phyloP scores from a whole-genome alignment of 1,140 invertebrate species.

The Pogonognathellus flavescens region DNA sequence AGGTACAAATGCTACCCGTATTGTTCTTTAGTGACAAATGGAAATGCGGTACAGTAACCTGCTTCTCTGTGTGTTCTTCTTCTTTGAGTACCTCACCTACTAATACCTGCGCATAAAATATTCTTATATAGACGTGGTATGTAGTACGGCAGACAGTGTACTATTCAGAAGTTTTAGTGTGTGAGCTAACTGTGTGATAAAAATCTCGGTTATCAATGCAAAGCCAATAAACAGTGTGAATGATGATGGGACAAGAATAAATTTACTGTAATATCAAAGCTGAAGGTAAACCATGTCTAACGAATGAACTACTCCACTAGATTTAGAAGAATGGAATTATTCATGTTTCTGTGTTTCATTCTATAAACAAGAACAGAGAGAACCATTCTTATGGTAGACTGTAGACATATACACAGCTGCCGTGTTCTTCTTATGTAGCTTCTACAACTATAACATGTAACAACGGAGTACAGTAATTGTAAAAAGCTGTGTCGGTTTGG shows the following conservation, averaged over 20 bases:
- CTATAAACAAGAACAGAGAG: neutral
- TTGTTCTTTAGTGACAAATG: slow-evolving; percentile 24
- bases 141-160: too few species aligned
- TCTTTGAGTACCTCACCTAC: too few species aligned
- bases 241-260: slow-evolving; percentile 36
- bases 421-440: too few species aligned
- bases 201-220: neutral
- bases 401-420: too few species aligned
- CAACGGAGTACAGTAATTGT: too few species aligned
- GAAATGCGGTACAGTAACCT: neutral
- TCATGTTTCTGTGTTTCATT: neutral
- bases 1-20: neutral
- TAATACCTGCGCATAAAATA: too few species aligned
- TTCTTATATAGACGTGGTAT: too few species aligned
- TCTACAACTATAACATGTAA: too few species aligned
- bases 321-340: slow-evolving; percentile 18
- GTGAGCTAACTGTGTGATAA: neutral
- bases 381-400: too few species aligned
- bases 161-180: too few species aligned
- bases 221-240: neutral
- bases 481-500: too few species aligned
- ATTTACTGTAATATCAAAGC: slow-evolving; percentile 25
- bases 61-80: too few species aligned
- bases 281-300: slow-evolving; percentile 38
- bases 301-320: slow-evolving; percentile 39